These are phyloP conservation scores for Sphenopsis melanotis DNA, from an alignment of 2,797 vertebrate species.

Conservation along the genomic window DNA sequence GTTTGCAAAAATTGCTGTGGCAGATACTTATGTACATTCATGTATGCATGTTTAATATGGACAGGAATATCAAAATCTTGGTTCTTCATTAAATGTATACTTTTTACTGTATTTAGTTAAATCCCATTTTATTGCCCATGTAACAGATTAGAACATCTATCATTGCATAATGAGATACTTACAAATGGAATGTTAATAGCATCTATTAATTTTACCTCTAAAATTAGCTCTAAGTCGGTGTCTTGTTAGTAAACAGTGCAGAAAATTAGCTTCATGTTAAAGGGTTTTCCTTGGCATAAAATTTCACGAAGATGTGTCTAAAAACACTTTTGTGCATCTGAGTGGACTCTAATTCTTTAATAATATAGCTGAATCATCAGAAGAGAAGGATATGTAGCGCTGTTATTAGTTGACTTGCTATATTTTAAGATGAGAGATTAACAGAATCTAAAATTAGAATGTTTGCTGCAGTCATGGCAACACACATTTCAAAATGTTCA, in stretches of 20 bases:
- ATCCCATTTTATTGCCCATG: not conserved
- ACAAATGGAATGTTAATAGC: not conserved
- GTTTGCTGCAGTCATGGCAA: slow-evolving; percentile 38
- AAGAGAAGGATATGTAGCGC: slow-evolving; percentile 24
- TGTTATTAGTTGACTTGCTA: not conserved
- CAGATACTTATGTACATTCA: not conserved
- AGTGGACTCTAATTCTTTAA: slow-evolving; percentile 4
- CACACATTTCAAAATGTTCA: not conserved
- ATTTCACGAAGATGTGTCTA: slow-evolving; percentile 2
- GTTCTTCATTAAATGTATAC: not conserved
- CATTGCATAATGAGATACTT: not conserved
- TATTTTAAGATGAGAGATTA: slow-evolving; percentile 55
- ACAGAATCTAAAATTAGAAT: slow-evolving; percentile 52
- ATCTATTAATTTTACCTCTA: slow-evolving; percentile 36
- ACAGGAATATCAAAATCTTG: not conserved
- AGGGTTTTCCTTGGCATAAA: not conserved
- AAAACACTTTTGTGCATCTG: not conserved
- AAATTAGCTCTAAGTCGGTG: not conserved
- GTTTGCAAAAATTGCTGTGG: not conserved
- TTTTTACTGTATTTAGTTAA: not conserved
- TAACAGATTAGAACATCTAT: slow-evolving; percentile 34
- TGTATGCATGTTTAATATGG: not conserved
- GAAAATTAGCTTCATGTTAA: slow-evolving; percentile 7
- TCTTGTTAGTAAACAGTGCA: slow-evolving; percentile 1
- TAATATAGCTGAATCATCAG: slow-evolving; percentile 35